A percentile compares a stretch with the other conserved stretches of the same genome.
Conservation (phyloP, 1,140 invertebrate genomes). For the Heterodera carotae region DNA sequence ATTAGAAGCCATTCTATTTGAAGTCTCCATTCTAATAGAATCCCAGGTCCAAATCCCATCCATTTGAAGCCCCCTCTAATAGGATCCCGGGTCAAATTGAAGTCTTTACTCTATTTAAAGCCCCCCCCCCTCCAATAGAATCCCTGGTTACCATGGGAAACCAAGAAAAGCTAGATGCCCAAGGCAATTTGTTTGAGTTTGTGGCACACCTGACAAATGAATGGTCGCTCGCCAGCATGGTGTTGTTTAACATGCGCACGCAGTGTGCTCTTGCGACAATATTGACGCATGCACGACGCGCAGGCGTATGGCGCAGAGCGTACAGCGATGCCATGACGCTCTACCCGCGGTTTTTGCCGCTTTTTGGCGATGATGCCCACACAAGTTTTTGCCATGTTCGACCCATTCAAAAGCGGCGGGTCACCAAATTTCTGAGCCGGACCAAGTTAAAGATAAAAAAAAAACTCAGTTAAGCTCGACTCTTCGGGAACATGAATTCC, state of each 20-base stretch:
- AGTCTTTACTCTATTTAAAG: too few species aligned
- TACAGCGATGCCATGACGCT: neutral
- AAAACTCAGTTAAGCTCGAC: too few species aligned
- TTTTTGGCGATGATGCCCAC: neutral
- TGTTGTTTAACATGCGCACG: slow-evolving; percentile 59
- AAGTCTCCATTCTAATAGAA: too few species aligned
- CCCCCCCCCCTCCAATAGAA: too few species aligned
- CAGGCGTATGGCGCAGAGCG: slow-evolving; percentile 12
- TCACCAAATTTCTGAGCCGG: neutral
- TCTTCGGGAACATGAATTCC: too few species aligned
- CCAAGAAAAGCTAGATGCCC: too few species aligned
- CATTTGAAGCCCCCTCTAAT: slow-evolving; percentile 26
- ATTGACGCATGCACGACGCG: slow-evolving; percentile 29
- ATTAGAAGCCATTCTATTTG: too few species aligned
- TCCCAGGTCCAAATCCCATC: slow-evolving; percentile 5
- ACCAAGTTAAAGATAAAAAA: too few species aligned
- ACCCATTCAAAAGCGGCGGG: too few species aligned
- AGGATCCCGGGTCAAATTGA: too few species aligned
- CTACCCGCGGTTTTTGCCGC: neutral
- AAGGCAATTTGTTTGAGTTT: slow-evolving; percentile 22
- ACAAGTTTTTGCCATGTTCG: neutral
- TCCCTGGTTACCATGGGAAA: too few species aligned
- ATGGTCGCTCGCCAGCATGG: slow-evolving; percentile 51
- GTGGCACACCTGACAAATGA: slow-evolving; percentile 50
- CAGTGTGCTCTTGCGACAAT: slow-evolving; percentile 55